Base-by-base conservation (phyloP, 2,797 vertebrate species). In the Cichlasoma orientale region DNA sequence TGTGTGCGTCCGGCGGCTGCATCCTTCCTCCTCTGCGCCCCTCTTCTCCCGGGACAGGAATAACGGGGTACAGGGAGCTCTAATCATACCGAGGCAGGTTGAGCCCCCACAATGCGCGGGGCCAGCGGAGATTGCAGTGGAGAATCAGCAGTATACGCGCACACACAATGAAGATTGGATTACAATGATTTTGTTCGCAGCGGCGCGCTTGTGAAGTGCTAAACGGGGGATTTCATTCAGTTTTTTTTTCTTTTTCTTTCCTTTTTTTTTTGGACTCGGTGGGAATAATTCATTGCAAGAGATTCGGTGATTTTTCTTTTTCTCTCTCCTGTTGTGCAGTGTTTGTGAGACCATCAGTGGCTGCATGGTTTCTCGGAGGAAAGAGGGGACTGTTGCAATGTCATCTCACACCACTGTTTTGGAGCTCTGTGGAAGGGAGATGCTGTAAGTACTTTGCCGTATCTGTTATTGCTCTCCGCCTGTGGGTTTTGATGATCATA, bases 401-500 rank as follows among this genome's bases (percentile, higher is more conserved):
- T 96, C 96, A 96, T 95, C 95, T 95, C 96, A 92, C 93, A 95
- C 93, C 94, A 88, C 94, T 90, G 90, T 94, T 93, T 94, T 95
- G 96, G 96, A 96, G 95, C 95, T 96, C 95, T 96, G 97, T 96
- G 97, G 96, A 96, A 96, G 95, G 96, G 96, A 96, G 94, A 97
- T 95, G 97, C 97, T 96, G 98, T 99, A 95, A 99, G 98, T 98
- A 96, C 88, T 88, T 86, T 80, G 13, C 14, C 11, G 25, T 38
- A 63, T 63, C 38, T 44, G 21, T 44, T 44, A 63, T 63, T 44
- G 38, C 38, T 73, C 54, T 31, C 38, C 19, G 11, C 29, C 14
- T 21, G 27, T 47, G 25, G 44, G 12, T 33, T 69, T 54, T 27
- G 38, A 44, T 63, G 38, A 19, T 63, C 14, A 44, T 44, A 63